Evolutionary conservation across 1,140 invertebrate species (phyloP).

Genomic region (Marisa cornuarietis): DNA sequence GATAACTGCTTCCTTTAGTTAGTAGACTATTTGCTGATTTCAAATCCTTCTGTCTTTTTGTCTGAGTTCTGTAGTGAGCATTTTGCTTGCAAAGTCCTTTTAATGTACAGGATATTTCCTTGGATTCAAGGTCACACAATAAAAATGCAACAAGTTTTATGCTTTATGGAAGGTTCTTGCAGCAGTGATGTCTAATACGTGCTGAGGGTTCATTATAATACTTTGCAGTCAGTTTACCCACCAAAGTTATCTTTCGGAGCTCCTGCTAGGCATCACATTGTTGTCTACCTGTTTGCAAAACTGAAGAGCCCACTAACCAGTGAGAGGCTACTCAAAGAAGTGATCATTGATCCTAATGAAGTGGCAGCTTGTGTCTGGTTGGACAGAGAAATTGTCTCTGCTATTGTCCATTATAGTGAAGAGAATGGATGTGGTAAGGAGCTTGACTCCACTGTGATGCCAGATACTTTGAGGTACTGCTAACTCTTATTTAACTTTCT

Average conservation of each 20-base stretch:
- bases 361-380: conserved; percentile 42
- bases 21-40: too few relatives aligned
- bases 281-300: conserved; percentile 57
- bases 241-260: conserved; percentile 52
- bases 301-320: conserved; percentile 35
- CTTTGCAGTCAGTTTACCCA: conserved; percentile 58
- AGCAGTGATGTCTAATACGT: not conserved
- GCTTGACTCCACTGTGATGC: conserved; percentile 8
- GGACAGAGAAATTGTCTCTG: conserved; percentile 27
- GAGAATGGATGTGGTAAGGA: conserved; percentile 21
- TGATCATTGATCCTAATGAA: conserved; percentile 42
- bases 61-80: not conserved
- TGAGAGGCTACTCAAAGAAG: conserved; percentile 26
- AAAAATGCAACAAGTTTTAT: too few relatives aligned
- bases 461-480: conserved; percentile 23
- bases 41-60: too few relatives aligned
- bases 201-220: not conserved
- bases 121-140: too few relatives aligned
- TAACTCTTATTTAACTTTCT: conserved; percentile 1
- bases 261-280: conserved; percentile 63
- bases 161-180: too few relatives aligned
- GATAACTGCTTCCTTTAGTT: too few relatives aligned
- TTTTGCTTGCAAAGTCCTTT: not conserved
- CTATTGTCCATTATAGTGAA: conserved; percentile 35
- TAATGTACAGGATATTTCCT: too few relatives aligned